Base-by-base conservation (phyloP, 1,140 invertebrate genomes). In the Pygmarrhopalites habei region DNA sequence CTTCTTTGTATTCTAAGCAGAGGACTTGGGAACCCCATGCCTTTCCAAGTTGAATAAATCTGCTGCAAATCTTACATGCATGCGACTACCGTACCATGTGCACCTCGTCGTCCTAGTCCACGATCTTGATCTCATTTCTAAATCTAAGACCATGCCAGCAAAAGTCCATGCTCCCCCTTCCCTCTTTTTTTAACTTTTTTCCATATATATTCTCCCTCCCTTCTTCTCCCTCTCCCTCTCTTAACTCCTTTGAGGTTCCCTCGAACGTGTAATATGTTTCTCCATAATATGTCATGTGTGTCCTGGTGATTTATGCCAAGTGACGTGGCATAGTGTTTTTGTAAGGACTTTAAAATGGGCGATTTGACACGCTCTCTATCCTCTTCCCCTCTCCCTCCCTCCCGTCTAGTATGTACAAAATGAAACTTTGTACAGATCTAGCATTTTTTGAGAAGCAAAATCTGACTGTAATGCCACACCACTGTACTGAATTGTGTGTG, bases 21-120 rank as follows among this genome's bases (percentile, higher is more conserved):
- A 49, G 44, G 47, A 51, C 29, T 21, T 47, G 58, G 58, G 44
- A 60, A 44, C 30, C 58, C 58, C 58, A 32, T 58, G 57, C 62
- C 58, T 60, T 59, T 64, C 58, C 62, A 52, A 65, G 47, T 65
- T 60, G 58, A 60, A 65, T 64, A 65, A 65, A 65, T 65, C 63
- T 65, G 58, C 63, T 65, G 63, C 58, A 65, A 65, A 60, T 60
- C 52, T 65, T 65, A 60, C 58, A 60, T 58, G 62, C 58, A 32
- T 51, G 58, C 58, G 47, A 49, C 47, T 60, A 41, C 39, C 39
- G 39, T 25, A 47, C n/a, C 25, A 26, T 52, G n/a, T 52, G 49
- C 49, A 52, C 49, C 49, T 52, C 25, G 7, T 52, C 4, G 23
- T 28, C 23, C 7, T 10, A 28, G 28, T 29, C 7, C 41, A 61